phyloP scores from a whole-genome alignment of 2,888 invertebrate genomes.

The Venustoraphidia nigricollis region DNA sequence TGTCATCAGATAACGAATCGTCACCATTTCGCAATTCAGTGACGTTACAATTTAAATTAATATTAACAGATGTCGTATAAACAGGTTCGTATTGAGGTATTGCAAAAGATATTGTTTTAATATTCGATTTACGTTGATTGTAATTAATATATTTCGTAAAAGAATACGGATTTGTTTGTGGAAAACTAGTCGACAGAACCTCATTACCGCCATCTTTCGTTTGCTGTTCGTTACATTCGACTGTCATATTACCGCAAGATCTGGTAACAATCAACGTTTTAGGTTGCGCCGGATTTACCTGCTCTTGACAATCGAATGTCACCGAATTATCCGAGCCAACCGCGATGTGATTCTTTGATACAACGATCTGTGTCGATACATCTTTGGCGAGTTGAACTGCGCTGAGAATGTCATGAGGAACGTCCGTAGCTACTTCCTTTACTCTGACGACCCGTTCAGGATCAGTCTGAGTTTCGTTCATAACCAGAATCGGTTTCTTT shows the following conservation, averaged over 20 bases:
- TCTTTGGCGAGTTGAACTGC: conserved; percentile 25
- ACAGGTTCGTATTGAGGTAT: conserved; percentile 24
- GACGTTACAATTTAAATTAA: conserved; percentile 41
- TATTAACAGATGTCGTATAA: conserved; percentile 35
- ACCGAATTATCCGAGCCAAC: conserved; percentile 28
- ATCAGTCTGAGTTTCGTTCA: conserved; percentile 41
- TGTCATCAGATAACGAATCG: conserved; percentile 33
- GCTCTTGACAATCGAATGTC: neutral
- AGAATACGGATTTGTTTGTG: conserved; percentile 23
- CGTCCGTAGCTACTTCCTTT: conserved; percentile 39
- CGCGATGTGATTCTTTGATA: conserved; percentile 30
- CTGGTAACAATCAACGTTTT: conserved; percentile 21
- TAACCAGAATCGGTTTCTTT: conserved; percentile 27
- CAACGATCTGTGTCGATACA: conserved; percentile 25
- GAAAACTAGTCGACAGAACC: conserved; percentile 18
- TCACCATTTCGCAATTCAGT: conserved; percentile 24
- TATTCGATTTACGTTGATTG: conserved; percentile 14
- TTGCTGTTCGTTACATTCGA: neutral
- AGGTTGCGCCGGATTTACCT: conserved; percentile 17
- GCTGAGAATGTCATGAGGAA: conserved; percentile 34
- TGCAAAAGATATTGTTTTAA: conserved; percentile 20
- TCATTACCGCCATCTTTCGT: conserved; percentile 7
- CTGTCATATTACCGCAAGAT: conserved; percentile 25
- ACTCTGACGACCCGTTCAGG: conserved; percentile 31
- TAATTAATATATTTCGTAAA: conserved; percentile 19